Base-by-base conservation (phyloP, 2,888 invertebrate genomes). In the Druceiella hillmani region DNA sequence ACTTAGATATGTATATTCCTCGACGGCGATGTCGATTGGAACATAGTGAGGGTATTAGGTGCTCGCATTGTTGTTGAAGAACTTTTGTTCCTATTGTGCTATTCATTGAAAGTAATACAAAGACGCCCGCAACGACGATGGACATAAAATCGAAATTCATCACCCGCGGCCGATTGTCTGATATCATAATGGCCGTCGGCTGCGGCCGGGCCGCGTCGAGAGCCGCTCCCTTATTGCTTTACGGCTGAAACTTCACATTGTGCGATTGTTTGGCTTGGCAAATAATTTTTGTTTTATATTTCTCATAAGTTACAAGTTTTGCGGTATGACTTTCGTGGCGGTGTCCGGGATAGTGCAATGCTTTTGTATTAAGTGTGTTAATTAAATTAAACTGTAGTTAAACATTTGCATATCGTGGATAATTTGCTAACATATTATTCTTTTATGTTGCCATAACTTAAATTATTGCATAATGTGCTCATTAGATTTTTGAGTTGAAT, bases 21-120 rank as follows among this genome's bases (percentile, higher is more conserved):
- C 51, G 53, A 57, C 61, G 60, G 62, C 54, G 47, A 52, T 55
- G 62, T 59, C 67, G 71, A 69, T 71, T 69, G 70, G 47, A 46
- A 36, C 47, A 47, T 43, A 45, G 40, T 47, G 25, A 25, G 47
- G 47, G 70, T 70, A 71, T 72, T 71, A 67, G 69, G 70, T 66
- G 67, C 64, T 66, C 67, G 69, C 66, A 70, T 69, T 71, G 71
- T 71, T 66, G 68, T 65, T 64, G 68, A 67, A 68, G 69, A 71
- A 72, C 71, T 71, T 71, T 71, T 72, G 72, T 71, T 67, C 70
- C 71, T 66, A 70, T 72, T 71, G 69, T 70, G 66, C 65, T 50
- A 63, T 62, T 62, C 65, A 65, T 69, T 69, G 66, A 64, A 66
- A 61, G 65, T 44, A 62, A 65, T 67, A 67, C 70, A 68, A 71